Percentiles rank a stretch among this genome's conserved stretches.
phyloP scores from a whole-genome alignment of 2,888 invertebrate genomes.

The Listrodromus nycthemerus region DNA sequence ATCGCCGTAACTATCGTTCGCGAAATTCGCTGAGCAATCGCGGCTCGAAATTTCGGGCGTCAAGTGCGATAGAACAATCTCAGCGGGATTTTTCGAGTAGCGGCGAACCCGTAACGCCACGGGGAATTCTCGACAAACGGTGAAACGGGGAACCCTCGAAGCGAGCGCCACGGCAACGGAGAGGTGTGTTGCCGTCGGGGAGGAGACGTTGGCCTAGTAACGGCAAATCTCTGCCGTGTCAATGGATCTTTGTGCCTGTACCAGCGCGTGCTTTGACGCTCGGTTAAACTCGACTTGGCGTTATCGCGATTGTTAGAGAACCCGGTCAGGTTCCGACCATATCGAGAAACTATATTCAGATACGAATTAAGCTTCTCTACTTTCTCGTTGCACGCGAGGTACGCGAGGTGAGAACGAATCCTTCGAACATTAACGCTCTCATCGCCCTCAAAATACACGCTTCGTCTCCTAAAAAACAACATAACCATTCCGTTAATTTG shows the following conservation, averaged over 20 bases:
- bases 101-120: background rate
- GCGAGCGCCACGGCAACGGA: background rate
- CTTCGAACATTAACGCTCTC: no score
- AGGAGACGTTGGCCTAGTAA: slow-evolving; percentile 76
- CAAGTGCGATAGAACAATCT: background rate
- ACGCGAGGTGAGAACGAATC: no score
- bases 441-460: no score
- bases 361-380: background rate
- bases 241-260: slow-evolving; percentile 65
- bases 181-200: slow-evolving; percentile 22
- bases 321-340: background rate
- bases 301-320: slow-evolving; percentile 1
- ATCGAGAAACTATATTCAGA: background rate
- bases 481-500: no score
- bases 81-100: background rate
- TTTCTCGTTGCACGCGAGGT: no score
- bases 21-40: background rate
- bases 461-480: no score
- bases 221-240: slow-evolving; percentile 74
- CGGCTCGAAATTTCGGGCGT: slow-evolving; percentile 6
- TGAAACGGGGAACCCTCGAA: slow-evolving; percentile 71
- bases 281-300: slow-evolving; percentile 11
- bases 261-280: slow-evolving; percentile 17
- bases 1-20: slow-evolving; percentile 2
- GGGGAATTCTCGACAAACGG: slow-evolving; percentile 66